Evolutionary conservation across 2,113 vertebrate species (phyloP).

Genomic region (Limanda limanda): DNA sequence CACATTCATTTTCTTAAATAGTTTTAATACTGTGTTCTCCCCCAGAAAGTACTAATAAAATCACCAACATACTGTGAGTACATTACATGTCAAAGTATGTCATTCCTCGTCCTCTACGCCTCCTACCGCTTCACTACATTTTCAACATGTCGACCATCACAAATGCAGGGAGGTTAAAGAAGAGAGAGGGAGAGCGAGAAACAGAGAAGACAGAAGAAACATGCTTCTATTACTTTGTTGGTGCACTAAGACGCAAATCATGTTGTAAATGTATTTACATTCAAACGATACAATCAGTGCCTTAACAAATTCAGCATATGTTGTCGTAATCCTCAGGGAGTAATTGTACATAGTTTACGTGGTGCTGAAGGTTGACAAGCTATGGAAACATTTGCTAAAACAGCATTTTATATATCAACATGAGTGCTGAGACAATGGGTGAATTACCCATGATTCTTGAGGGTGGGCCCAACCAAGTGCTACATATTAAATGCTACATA

Average conservation of each 20-base stretch:
- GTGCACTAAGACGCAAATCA: constrained; percentile 76
- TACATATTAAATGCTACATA: constrained; percentile 77
- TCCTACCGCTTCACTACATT: constrained; percentile 65
- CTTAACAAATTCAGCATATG: constrained; percentile 58
- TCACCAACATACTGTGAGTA: constrained; percentile 67
- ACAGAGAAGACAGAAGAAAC: constrained; percentile 73
- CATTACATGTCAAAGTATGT: constrained; percentile 65
- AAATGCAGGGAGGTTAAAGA: constrained; percentile 65
- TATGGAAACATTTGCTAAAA: constrained; percentile 45
- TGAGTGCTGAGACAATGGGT: constrained; percentile 16
- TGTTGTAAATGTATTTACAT: constrained; percentile 83
- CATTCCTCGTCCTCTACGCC: constrained; percentile 64
- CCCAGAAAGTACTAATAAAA: constrained; percentile 76
- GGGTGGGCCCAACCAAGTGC: constrained; percentile 40
- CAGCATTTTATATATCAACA: constrained; percentile 44
- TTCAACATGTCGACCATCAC: constrained; percentile 65
- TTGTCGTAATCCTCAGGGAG: constrained; percentile 41
- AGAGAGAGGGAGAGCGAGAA: constrained; percentile 61
- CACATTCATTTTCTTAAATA: constrained; percentile 33
- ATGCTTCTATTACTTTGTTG: constrained; percentile 72
- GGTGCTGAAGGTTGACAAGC: constrained; percentile 40
- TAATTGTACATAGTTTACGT: constrained; percentile 28
- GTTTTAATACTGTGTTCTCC: constrained; percentile 73
- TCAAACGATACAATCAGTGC: constrained; percentile 76
- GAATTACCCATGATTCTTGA: constrained; percentile 36